Evolutionary conservation across 2,888 invertebrate genomes (phyloP), one percentile per base, ranked within the genome.

Genomic region (Andrena trimmerana): DNA sequence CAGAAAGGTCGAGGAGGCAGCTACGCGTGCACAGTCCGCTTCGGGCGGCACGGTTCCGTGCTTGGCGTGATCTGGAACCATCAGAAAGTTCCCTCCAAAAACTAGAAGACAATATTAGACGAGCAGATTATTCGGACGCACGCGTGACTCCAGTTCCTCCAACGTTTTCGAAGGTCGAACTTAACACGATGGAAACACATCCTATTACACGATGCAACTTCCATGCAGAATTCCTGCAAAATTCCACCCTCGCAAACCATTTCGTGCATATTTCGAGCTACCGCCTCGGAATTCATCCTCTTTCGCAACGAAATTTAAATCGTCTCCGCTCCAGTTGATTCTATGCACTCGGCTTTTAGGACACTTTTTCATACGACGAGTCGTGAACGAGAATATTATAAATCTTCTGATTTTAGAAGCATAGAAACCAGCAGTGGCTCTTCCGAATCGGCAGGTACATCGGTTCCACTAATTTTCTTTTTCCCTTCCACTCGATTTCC

Each of bases 41-140:
- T 59, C 10, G 52, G 63, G 20, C 59, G 29, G 76, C 48, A 68
- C 76, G 84, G 59, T 60, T 77, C 78, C 74, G 88, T 90, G 87
- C 90, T 85, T 91, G 85, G 90, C 91, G 91, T 91, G 91, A 84
- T 85, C 59, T 65, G 72, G 72, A 48, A 71, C 86, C 81, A 87
- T 90, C 86, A 86, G 33, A 71, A 81, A 79, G 65, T 67, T 83
- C 20, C 16, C 62, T 10, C 60, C 42, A 33, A 54, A 78, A 83
- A 63, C 60, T 31, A 33, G 54, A 78, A 83, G 59, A 60, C 67
- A 79, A 67, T 63, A 67, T 29, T 50, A 48, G 74, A 78, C 65
- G 60, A 81, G 67, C 65, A 42, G 76, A 83, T 81, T 70, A 74
- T 57, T 36, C 50, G 48, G 50, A 16, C 62, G 16, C n/a, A 59